These are phyloP conservation scores for Haliclona indistincta DNA, from an alignment of 37 sponge, comb jelly and placozoan genomes.

Conservation along the genomic window DNA sequence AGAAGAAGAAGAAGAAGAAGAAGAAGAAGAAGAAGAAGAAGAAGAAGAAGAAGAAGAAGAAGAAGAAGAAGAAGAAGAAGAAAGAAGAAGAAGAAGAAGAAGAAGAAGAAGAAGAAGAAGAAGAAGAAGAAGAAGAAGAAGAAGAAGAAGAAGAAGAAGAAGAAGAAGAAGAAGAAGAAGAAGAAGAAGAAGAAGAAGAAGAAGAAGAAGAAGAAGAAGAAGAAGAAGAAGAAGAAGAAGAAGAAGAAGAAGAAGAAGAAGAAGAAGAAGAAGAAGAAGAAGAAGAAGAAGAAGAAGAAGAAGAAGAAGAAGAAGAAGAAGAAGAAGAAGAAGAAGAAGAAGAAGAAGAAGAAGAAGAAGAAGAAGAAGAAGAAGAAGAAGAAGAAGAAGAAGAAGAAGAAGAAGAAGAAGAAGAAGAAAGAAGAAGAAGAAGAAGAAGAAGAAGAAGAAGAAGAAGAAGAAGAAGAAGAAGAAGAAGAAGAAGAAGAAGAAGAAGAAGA, in stretches of 20 bases:
- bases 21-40: constrained; percentile 5
- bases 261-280: not conserved
- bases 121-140: constrained; percentile 5
- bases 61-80: constrained; percentile 6
- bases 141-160: constrained; percentile 6
- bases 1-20: constrained; percentile 6
- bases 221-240: constrained; percentile 6
- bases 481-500: constrained; percentile 6
- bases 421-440: constrained; percentile 6
- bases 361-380: constrained; percentile 5
- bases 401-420: not conserved
- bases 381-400: constrained; percentile 6
- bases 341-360: constrained; percentile 6
- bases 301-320: not conserved
- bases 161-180: constrained; percentile 6
- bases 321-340: constrained; percentile 6
- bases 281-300: not conserved
- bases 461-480: constrained; percentile 5
- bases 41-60: constrained; percentile 1
- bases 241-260: constrained; percentile 1
- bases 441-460: constrained; percentile 6
- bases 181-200: constrained; percentile 5
- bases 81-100: constrained; percentile 5
- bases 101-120: constrained; percentile 6
- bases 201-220: constrained; percentile 6